phyloP scores from a whole-genome alignment of 1,140 invertebrate species.

The Diabrotica virgifera region DNA sequence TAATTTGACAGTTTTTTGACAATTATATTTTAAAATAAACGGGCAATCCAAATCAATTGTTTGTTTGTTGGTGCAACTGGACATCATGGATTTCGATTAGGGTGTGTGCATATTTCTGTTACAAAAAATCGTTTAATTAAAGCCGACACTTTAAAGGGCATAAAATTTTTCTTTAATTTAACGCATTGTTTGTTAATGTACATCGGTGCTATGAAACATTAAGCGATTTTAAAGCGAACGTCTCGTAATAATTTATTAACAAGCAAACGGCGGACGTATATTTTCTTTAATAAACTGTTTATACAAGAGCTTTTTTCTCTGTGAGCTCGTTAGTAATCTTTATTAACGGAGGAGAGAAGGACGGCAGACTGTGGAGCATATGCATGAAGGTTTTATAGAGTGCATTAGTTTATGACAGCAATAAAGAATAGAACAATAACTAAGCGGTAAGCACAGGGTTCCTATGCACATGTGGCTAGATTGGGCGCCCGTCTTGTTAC shows the following conservation, averaged over 20 bases:
- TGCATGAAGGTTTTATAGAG: conserved; percentile 13
- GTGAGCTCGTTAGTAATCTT: conserved; percentile 6
- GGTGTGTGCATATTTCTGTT: too few species aligned
- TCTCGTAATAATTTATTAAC: neutral
- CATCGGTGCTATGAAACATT: too few species aligned
- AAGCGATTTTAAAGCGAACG: too few species aligned
- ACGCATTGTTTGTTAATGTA: too few species aligned
- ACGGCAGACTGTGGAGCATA: neutral
- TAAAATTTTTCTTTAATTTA: too few species aligned
- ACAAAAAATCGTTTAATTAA: too few species aligned
- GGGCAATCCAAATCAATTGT: too few species aligned
- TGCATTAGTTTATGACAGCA: conserved; percentile 12
- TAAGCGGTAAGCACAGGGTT: neutral
- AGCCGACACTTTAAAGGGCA: too few species aligned
- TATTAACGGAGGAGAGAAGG: conserved; percentile 7
- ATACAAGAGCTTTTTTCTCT: conserved; percentile 6
- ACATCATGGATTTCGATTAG: too few species aligned
- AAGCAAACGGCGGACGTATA: neutral
- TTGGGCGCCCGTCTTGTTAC: conserved; percentile 1
- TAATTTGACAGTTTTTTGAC: too few species aligned
- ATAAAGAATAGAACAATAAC: conserved; percentile 4
- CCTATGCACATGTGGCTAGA: neutral
- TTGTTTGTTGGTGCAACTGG: too few species aligned
- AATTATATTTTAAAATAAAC: too few species aligned
- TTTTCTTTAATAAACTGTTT: neutral